Evolutionary conservation across 2,113 vertebrate species (phyloP).

Genomic region (Morphnarchus princeps): DNA sequence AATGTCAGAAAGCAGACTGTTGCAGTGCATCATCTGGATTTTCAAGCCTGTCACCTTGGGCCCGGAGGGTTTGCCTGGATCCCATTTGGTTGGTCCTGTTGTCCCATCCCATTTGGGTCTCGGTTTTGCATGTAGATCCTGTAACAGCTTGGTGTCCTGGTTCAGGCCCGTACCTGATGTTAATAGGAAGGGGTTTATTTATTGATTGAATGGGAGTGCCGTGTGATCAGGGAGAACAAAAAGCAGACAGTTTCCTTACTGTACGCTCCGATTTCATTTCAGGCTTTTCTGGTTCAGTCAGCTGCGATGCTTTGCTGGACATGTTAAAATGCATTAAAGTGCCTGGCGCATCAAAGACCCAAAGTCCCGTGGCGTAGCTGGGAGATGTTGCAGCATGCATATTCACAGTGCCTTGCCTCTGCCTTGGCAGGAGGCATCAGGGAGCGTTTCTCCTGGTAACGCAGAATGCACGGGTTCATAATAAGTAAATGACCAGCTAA

Average conservation of each 20-base stretch:
- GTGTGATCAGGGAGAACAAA: background rate
- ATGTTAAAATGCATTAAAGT: background rate
- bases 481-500: background rate
- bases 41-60: background rate
- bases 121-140: background rate
- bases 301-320: background rate
- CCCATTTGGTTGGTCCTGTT: rapidly evolving
- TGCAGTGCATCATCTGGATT: background rate
- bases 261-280: background rate
- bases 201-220: background rate
- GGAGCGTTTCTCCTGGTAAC: too few species aligned
- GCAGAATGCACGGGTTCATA: rapidly evolving
- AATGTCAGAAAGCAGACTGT: background rate
- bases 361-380: rapidly evolving
- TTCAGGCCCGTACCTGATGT: rapidly evolving
- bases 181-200: background rate
- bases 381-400: background rate
- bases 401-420: background rate
- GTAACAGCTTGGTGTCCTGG: too few species aligned
- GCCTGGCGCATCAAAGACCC: background rate
- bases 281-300: background rate
- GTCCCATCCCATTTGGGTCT: background rate
- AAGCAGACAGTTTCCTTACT: background rate
- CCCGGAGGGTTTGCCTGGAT: background rate
- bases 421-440: rapidly evolving